Evolutionary conservation across 1,140 invertebrate species (phyloP), one percentile per base, ranked within the genome.

Genomic region (Asbolus verrucosus): DNA sequence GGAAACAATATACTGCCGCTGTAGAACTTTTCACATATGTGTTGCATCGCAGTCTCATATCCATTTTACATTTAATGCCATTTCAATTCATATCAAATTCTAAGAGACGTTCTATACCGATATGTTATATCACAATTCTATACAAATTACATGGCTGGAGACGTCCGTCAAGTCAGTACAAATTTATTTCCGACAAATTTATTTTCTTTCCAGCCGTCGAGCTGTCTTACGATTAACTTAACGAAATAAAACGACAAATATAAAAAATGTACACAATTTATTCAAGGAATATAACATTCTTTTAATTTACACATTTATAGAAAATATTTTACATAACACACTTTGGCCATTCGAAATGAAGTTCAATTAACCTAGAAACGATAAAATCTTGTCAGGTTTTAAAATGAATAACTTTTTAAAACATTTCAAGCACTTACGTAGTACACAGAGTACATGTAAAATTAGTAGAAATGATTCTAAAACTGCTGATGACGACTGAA

Each of bases 241-340:
- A 46, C 2, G n/a, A 65, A 43, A 65, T 9, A 65, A 43, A 65
- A 65, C 16, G 6, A n/a, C 41, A 16, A 5, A 65, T n/a, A 27
- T 68, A 72, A 63, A 67, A 67, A 72, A 71, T 69, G 66, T 72
- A 72, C 70, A 72, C 70, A 72, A 68, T 72, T 72, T 72, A 72
- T 72, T 72, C 61, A 69, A 67, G 65, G 66, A 68, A 67, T 72
- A 59, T 65, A 72, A 72, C 66, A 69, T 65, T 67, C 61, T 18
- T 50, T 46, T 63, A 69, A 63, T 71, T 67, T 71, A 71, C 46
- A 72, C 70, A 72, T 65, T 54, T 72, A 72, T 72, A 72, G 66
- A 72, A 72, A 72, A 72, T 72, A 72, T 72, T 72, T 72, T 69
- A 69, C 54, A 69, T 39, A 68, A 68, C 50, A 43, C 31, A 61